Evolutionary conservation across 37 sponge, comb jelly and placozoan species (phyloP).

Genomic region (Mnemiopsis leidyi): DNA sequence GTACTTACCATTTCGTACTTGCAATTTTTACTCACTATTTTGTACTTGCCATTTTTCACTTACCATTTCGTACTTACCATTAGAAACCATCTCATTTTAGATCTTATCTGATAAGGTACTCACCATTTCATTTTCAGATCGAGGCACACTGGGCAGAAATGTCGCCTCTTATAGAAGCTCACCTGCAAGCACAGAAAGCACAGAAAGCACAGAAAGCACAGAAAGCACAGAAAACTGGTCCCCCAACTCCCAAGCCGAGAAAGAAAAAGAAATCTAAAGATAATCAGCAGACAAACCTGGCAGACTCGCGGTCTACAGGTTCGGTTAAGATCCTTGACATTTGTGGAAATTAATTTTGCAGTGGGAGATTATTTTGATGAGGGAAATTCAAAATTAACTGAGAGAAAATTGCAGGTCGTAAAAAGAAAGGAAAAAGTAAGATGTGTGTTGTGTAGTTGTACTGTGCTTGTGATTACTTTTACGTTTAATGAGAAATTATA

Average conservation of each 20-base stretch:
- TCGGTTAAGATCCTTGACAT: too few species aligned
- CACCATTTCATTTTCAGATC: not conserved
- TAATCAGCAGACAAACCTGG: not conserved
- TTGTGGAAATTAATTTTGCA: too few species aligned
- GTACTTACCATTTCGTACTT: too few species aligned
- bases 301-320: not conserved
- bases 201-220: not conserved
- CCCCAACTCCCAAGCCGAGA: not conserved
- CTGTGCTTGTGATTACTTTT: too few species aligned
- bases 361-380: too few species aligned
- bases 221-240: not conserved
- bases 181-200: constrained; percentile 6
- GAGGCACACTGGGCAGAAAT: constrained; percentile 22
- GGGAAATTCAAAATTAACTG: not conserved
- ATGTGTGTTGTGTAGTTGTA: not conserved
- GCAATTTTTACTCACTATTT: too few species aligned
- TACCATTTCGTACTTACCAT: too few species aligned
- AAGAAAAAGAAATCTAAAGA: not conserved
- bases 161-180: constrained; percentile 57
- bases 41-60: too few species aligned
- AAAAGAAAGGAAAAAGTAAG: constrained; percentile 59
- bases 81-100: too few species aligned
- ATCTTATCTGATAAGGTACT: too few species aligned
- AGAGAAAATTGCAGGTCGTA: not conserved
- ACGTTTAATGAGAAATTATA: too few species aligned